A percentile compares a stretch with the other conserved stretches of the same genome.
phyloP scores from a whole-genome alignment of 1,140 invertebrate genomes.

The Lamellibrachia luymesi region DNA sequence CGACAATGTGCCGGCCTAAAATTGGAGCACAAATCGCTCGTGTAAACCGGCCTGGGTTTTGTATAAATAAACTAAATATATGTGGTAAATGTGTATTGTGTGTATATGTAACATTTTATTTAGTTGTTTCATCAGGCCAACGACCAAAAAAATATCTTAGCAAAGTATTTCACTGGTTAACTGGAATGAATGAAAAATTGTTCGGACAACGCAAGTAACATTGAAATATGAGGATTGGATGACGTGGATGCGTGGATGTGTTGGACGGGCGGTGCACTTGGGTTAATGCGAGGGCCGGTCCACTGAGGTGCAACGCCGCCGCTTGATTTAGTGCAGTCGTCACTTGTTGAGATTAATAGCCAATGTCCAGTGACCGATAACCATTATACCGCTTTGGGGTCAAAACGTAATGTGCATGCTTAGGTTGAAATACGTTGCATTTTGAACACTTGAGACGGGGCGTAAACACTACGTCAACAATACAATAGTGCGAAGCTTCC shows the following conservation, averaged over 20 bases:
- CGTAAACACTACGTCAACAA: neutral
- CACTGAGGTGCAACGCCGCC: neutral
- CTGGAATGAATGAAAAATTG: no score
- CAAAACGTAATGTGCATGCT: neutral
- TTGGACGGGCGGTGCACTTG: neutral
- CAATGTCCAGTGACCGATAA: neutral
- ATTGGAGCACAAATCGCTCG: no score
- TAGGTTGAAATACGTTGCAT: neutral
- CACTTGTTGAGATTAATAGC: neutral
- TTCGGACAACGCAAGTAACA: neutral
- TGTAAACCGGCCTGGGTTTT: no score
- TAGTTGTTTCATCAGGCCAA: no score
- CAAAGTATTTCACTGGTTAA: no score
- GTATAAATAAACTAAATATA: no score
- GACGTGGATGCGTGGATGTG: no score
- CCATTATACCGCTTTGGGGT: neutral
- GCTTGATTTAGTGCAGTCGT: neutral
- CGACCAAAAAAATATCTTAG: no score
- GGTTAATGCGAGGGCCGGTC: neutral
- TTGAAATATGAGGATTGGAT: neutral
- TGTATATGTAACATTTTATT: no score
- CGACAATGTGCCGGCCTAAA: no score
- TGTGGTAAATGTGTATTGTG: no score
- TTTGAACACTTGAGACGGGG: neutral
- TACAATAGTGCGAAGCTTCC: neutral